Percentiles rank a stretch among this genome's conserved stretches.
Evolutionary conservation across 2,113 vertebrate genomes (phyloP).

Genomic region (Nestor notabilis): DNA sequence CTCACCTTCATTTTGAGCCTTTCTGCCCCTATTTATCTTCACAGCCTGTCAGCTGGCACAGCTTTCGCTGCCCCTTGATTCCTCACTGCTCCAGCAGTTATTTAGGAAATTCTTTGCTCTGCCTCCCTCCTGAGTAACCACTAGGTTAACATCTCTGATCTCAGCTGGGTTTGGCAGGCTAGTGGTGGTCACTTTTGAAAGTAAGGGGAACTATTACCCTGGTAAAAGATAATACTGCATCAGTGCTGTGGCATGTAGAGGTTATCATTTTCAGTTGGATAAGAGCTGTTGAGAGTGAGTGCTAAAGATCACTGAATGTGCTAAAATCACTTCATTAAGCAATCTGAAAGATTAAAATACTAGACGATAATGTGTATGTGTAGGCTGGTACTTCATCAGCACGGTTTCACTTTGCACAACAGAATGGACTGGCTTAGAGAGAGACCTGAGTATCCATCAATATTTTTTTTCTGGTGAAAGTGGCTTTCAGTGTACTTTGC

Average conservation of each 20-base stretch:
- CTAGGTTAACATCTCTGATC: background rate
- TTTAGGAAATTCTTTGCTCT: background rate
- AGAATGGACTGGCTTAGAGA: background rate
- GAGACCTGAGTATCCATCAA: background rate
- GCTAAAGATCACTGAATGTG: background rate
- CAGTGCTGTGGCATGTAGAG: background rate
- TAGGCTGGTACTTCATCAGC: background rate
- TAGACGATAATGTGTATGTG: background rate
- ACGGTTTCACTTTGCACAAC: background rate
- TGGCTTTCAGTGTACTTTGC: background rate
- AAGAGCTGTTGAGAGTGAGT: background rate
- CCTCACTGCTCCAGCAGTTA: background rate
- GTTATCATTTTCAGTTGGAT: slow-evolving; percentile 19
- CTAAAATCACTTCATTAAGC: slow-evolving; percentile 42
- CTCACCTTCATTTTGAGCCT: background rate
- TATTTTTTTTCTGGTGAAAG: background rate
- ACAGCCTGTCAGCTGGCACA: background rate
- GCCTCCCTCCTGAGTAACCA: background rate
- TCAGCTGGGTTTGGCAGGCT: background rate
- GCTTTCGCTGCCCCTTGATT: background rate
- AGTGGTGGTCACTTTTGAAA: background rate
- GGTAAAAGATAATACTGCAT: background rate
- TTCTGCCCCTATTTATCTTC: slow-evolving; percentile 4
- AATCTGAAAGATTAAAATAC: slow-evolving; percentile 14
- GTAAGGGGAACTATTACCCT: background rate